Evolutionary conservation across 2,888 invertebrate species (phyloP), one percentile per base, ranked within the genome.

Genomic region (Volucella bombylans): DNA sequence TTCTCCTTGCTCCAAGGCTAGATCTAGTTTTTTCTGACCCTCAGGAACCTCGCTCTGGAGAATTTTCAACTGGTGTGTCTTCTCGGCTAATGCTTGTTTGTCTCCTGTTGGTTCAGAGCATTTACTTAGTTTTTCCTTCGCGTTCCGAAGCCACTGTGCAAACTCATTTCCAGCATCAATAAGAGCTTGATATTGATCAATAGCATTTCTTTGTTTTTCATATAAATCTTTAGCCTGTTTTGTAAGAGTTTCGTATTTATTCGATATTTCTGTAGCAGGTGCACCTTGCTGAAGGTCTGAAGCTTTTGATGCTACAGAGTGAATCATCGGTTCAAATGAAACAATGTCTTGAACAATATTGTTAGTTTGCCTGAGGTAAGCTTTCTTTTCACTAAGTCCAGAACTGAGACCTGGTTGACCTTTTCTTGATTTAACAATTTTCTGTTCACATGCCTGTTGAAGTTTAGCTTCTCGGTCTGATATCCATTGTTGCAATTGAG

Each of bases 301-400:
- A 86, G 98, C 98, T 93, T 98, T 98, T 68, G 96, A 96, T 72
- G 97, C 95, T 50, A 98, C 97, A 54, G 98, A 98, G 91, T 98
- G 97, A 88, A 98, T 97, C 97, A 98, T 98, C 65, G 98, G 98
- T 91, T 98, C 98, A 92, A 98, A 97, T 68, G 98, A 97, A 87
- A 97, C 97, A 90, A 98, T 98, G 92, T 99, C 98, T 92, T 98
- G 98, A 54, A 98, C 97, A 90, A 98, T 97, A 91, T 97, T 97
- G 92, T 97, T 97, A 76, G 97, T 97, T 92, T 97, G 96, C 87
- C 97, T 94, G 57, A 98, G 93, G 89, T 96, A 96, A 8, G 97
- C 97, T 92, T 97, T 97, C 72, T 97, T 94, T 91, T 97, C 97
- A 67, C 96, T 97, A 43, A 97, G 92, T 18, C 94, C 94, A 6